Evolutionary conservation across 2,888 invertebrate species (phyloP).

Genomic region (Busseola fusca): DNA sequence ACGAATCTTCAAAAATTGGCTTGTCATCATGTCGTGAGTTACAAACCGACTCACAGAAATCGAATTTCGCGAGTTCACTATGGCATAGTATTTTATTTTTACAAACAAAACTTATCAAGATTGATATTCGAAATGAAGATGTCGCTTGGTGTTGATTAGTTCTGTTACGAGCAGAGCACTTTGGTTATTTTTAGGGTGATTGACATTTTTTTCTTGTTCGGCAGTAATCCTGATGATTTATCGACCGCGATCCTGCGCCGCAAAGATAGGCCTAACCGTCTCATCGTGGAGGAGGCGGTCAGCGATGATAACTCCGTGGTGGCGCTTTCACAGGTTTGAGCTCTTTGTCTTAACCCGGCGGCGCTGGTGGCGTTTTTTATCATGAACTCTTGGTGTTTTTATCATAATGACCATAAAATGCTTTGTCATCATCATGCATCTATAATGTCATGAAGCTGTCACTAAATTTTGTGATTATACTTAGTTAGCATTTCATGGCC

Average conservation of each 20-base stretch:
- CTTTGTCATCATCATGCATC: constrained; percentile 56
- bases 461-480: background rate
- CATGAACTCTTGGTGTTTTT: no score
- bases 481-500: background rate
- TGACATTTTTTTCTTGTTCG: constrained; percentile 72
- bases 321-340: constrained; percentile 95
- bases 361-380: constrained; percentile 18
- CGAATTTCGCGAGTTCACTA: constrained; percentile 64
- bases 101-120: background rate
- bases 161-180: constrained; percentile 12
- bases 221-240: constrained; percentile 93
- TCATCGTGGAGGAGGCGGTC: constrained; percentile 99
- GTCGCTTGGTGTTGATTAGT: constrained; percentile 13
- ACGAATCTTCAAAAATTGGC: constrained; percentile 83
- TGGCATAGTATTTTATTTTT: constrained; percentile 17
- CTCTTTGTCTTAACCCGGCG: constrained; percentile 46
- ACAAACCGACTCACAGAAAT: constrained; percentile 64
- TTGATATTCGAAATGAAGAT: constrained; percentile 12
- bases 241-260: constrained; percentile 99
- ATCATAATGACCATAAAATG: constrained; percentile 37
- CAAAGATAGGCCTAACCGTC: constrained; percentile 99
- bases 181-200: constrained; percentile 54
- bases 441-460: constrained; percentile 24
- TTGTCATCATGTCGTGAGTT: constrained; percentile 88
- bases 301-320: constrained; percentile 99